Base-by-base conservation (phyloP, 2,888 invertebrate genomes). In the Vannuccia rotundouncinata region DNA sequence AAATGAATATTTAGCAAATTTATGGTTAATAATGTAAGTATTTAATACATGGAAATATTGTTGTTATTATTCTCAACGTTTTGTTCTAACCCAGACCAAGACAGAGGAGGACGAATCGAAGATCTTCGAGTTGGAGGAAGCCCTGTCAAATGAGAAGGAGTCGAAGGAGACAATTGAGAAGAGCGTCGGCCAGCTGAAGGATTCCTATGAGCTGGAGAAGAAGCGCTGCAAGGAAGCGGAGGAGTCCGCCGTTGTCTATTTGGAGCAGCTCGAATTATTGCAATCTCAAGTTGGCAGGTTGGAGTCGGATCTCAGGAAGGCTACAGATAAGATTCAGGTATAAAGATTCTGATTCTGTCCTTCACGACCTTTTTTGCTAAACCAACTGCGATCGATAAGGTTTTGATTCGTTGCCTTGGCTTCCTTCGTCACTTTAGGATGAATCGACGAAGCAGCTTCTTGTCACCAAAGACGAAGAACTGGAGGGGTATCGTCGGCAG, bases 191-290 rank as follows among this genome's bases (percentile, higher is more conserved):
- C 30, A 31, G 30, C 25, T 82, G 1, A 30, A 76, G 60, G 80
- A 29, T 17, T 77, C 59, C 22, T 80, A 80, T 27, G 80, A 80
- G 22, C 30, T 74, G 2, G 77, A 80, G 74, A 81, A 80, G 45
- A 22, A 59, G 27, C 22, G 60, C 13, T 59, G 29, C 13, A 25
- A 81, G 59, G 82, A 82, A 0, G 83, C 84, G 30, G 85, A 85
- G 79, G 85, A 85, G 5, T 82, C 84, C 0, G 84, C 86, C 31
- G 83, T 84, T 10, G 80, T 83, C 0, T 86, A 85, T 82, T 83
- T 85, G 13, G 87, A 87, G 81, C 86, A 86, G 83, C 85, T 87
- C n/a, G 87, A 87, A 81, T 27, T 31, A 2, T 27, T 75, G 2
- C 75, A 27, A 27, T 66, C 66, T 22, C 66, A 66, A 22, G 66